Evolutionary conservation across 2,888 invertebrate genomes (phyloP).

Genomic region (Aradus depressus): DNA sequence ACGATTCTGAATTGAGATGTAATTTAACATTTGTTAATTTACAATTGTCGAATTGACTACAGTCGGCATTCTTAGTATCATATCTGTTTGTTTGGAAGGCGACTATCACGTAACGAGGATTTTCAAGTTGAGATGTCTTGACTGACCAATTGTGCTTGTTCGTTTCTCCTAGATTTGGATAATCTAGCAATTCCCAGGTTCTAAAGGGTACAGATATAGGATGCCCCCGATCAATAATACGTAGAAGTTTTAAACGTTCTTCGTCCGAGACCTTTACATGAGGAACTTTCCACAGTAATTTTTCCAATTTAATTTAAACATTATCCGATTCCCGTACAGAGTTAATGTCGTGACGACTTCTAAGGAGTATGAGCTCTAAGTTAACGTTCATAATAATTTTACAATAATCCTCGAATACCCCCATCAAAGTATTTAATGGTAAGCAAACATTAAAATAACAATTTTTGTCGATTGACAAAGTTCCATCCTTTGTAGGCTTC

Average conservation of each 20-base stretch:
- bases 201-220: conserved; percentile 2
- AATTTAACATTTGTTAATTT: conserved; percentile 34
- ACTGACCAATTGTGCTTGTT: no score
- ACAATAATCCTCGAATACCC: conserved; percentile 12
- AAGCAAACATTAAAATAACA: conserved; percentile 9
- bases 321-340: background rate
- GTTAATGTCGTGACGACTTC: conserved; percentile 3
- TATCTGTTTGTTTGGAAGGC: conserved; percentile 36
- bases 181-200: conserved; percentile 12
- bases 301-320: conserved; percentile 2
- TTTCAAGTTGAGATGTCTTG: no score
- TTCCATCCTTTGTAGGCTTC: background rate
- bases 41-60: conserved; percentile 31
- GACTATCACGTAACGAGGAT: conserved; percentile 36
- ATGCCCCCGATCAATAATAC: background rate
- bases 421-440: conserved; percentile 4
- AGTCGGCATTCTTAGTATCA: conserved; percentile 30
- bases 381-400: conserved; percentile 13
- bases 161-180: conserved; percentile 29
- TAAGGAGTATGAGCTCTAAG: conserved; percentile 12
- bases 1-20: no score
- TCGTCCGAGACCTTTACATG: conserved; percentile 9
- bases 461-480: conserved; percentile 1
- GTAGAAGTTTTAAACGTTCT: background rate
- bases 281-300: conserved; percentile 11